phyloP scores from a whole-genome alignment of 2,888 invertebrate genomes.

The Melieria omissa region DNA sequence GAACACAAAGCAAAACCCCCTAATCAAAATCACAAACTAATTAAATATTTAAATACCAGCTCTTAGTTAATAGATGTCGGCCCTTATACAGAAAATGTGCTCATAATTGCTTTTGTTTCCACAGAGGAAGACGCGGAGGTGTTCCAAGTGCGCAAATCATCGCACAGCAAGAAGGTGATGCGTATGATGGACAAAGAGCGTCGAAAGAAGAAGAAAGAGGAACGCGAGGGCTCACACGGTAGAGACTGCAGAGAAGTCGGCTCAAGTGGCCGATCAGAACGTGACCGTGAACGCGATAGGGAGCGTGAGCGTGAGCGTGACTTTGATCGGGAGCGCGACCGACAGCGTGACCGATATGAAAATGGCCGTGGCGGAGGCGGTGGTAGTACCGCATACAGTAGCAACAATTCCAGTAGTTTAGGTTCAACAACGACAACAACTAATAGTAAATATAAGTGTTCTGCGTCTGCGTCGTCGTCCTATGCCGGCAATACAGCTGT shows the following conservation, averaged over 20 bases:
- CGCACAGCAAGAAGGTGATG: slow-evolving; percentile 89
- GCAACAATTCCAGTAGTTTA: slow-evolving; percentile 50
- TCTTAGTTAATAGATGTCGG: no score
- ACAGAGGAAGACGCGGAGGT: slow-evolving; percentile 83
- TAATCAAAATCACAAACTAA: not conserved
- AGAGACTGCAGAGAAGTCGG: slow-evolving; percentile 18
- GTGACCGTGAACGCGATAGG: not conserved
- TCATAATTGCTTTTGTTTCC: slow-evolving; percentile 31
- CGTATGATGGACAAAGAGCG: slow-evolving; percentile 85
- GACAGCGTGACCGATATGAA: slow-evolving; percentile 22
- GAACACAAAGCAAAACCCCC: no score
- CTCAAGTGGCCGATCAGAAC: not conserved
- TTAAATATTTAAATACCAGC: not conserved
- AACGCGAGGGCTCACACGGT: slow-evolving; percentile 48
- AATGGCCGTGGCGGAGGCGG: slow-evolving; percentile 46
- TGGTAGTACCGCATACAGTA: slow-evolving; percentile 44
- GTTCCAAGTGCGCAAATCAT: slow-evolving; percentile 95
- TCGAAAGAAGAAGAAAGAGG: slow-evolving; percentile 62
- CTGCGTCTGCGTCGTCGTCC: slow-evolving; percentile 38
- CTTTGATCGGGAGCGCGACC: slow-evolving; percentile 8
- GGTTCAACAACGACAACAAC: slow-evolving; percentile 43
- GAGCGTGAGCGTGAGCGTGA: not conserved
- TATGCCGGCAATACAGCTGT: slow-evolving; percentile 39
- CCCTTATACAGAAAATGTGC: not conserved
- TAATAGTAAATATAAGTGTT: slow-evolving; percentile 52